These are phyloP conservation scores for Cheirogaleus medius DNA, from an alignment of 2,113 vertebrate genomes.

Conservation along the genomic window DNA sequence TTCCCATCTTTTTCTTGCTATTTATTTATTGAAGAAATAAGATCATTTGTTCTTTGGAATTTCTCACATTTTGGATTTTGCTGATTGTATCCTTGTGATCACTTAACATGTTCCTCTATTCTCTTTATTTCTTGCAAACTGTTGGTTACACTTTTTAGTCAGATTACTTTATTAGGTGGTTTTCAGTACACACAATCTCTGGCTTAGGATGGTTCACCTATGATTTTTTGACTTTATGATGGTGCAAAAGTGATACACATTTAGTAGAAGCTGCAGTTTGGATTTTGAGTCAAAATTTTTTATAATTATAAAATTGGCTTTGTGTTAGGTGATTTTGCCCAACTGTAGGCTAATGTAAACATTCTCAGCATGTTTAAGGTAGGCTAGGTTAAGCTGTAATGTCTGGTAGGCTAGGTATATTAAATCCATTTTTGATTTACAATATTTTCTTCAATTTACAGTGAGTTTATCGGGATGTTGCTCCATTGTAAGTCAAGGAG, in stretches of 20 bases:
- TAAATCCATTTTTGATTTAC: not conserved
- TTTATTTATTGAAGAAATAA: constrained; percentile 13
- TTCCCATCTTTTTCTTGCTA: not conserved
- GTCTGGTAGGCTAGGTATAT: not conserved
- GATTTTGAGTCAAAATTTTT: not conserved
- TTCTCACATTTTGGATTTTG: not conserved
- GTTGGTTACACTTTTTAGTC: not conserved
- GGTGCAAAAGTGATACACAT: not conserved
- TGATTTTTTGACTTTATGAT: not conserved
- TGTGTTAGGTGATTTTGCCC: not conserved
- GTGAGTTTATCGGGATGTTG: not conserved
- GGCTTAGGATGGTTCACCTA: not conserved
- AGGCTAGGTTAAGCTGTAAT: not conserved
- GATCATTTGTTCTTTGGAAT: not conserved
- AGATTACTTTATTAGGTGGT: not conserved
- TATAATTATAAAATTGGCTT: not conserved
- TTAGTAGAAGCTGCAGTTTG: not conserved
- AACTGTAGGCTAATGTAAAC: not conserved
- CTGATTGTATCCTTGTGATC: not conserved
- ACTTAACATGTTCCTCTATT: not conserved
- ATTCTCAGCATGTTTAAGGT: not conserved
- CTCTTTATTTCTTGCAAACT: not conserved
- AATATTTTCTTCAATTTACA: not conserved
- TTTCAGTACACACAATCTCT: not conserved
- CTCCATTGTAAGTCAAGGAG: not conserved